Conservation (phyloP, 2,888 invertebrate genomes). For the Glaucopsyche alexis region DNA sequence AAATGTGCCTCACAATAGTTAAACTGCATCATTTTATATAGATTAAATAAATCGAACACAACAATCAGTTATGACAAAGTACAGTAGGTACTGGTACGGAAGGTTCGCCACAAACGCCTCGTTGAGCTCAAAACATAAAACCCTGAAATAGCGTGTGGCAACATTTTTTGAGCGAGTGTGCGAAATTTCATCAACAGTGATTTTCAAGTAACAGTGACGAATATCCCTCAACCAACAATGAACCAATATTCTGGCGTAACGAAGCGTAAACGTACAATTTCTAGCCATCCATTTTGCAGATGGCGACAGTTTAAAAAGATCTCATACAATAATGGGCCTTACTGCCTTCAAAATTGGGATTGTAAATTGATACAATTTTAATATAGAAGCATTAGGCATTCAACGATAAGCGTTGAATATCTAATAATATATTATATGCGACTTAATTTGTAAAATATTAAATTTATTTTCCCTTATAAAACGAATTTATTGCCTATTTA, state of each 20-base stretch:
- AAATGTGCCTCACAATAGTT: background rate
- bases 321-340: conserved; percentile 62
- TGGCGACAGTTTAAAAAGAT: conserved; percentile 63
- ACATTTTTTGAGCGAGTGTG: conserved; percentile 33
- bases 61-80: background rate
- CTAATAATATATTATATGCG: background rate
- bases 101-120: background rate
- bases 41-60: conserved; percentile 4
- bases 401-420: background rate
- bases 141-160: conserved; percentile 14
- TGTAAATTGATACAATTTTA: conserved; percentile 24
- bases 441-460: conserved; percentile 5
- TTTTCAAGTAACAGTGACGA: conserved; percentile 50
- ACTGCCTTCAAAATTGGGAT: conserved; percentile 37
- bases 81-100: background rate
- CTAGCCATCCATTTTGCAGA: conserved; percentile 54
- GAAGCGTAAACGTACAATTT: conserved; percentile 44
- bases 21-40: background rate
- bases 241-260: conserved; percentile 45
- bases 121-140: conserved; percentile 17
- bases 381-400: background rate
- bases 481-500: background rate
- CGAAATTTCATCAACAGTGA: conserved; percentile 37
- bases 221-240: conserved; percentile 41
- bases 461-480: conserved; percentile 2